A percentile compares a stretch with the other conserved stretches of the same genome.
Conservation (phyloP, 1,140 invertebrate species). For the Drosophila sucinea region DNA sequence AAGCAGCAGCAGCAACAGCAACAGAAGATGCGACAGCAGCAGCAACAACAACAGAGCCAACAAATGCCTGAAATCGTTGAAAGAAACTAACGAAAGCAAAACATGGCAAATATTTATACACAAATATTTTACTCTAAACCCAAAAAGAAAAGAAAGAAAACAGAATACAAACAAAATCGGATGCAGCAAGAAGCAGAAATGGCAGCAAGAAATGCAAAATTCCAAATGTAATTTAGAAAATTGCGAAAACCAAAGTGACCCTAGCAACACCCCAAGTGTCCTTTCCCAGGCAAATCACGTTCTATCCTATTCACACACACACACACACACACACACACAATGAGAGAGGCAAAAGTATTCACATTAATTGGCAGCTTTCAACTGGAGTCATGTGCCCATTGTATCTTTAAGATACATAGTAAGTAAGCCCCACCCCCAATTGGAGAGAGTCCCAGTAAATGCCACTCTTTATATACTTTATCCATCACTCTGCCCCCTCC, state of each 20-base stretch:
- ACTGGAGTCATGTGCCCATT: constrained; percentile 16
- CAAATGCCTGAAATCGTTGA: constrained; percentile 48
- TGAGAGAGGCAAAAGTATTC: constrained; percentile 33
- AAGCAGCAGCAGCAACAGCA: constrained; percentile 13
- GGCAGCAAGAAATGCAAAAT: constrained; percentile 57
- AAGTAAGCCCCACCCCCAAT: background rate
- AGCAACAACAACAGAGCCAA: constrained; percentile 29
- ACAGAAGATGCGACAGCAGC: constrained; percentile 31
- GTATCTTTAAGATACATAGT: background rate
- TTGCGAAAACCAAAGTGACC: constrained; percentile 44
- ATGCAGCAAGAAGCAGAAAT: constrained; percentile 30
- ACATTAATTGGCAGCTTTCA: constrained; percentile 61
- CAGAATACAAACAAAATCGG: background rate
- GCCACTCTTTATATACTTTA: background rate
- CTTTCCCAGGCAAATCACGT: constrained; percentile 43
- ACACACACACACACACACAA: constrained; percentile 3
- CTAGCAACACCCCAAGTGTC: constrained; percentile 10
- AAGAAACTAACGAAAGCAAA: constrained; percentile 49
- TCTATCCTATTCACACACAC: constrained; percentile 5
- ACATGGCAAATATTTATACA: constrained; percentile 66
- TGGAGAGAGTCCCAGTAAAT: background rate
- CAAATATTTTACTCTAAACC: constrained; percentile 60
- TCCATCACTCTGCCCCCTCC: background rate
- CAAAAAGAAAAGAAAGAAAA: constrained; percentile 27
- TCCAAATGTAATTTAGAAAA: constrained; percentile 76